A percentile compares a stretch with the other conserved stretches of the same genome.
Conservation (phyloP, 2,888 invertebrate species). For the Hylaea fasciaria region DNA sequence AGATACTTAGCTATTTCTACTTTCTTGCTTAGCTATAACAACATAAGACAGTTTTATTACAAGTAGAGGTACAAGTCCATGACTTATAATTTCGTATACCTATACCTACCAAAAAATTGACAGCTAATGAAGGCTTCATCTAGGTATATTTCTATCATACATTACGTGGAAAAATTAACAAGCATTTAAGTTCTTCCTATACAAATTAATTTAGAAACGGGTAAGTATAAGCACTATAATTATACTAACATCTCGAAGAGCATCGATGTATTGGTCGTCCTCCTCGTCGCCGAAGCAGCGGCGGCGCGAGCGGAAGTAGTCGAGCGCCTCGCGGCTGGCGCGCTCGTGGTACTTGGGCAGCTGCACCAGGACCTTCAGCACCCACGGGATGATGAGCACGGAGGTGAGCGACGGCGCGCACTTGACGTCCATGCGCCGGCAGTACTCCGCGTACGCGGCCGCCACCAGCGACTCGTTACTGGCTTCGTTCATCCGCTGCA, state of each 20-base stretch:
- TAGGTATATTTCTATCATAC: too few species aligned
- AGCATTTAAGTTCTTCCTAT: too few species aligned
- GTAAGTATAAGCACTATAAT: too few species aligned
- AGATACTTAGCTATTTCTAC: too few species aligned
- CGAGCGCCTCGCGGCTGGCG: conserved; percentile 27
- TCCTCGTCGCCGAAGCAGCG: conserved; percentile 38
- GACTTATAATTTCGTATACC: too few species aligned
- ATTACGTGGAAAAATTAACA: too few species aligned
- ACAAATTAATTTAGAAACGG: too few species aligned
- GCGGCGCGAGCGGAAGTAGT: conserved; percentile 41
- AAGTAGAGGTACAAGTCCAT: too few species aligned
- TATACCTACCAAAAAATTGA: too few species aligned
- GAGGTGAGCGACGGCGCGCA: conserved; percentile 45
- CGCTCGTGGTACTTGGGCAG: conserved; percentile 42
- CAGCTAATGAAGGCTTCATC: too few species aligned
- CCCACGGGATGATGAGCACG: conserved; percentile 43
- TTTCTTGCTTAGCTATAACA: too few species aligned
- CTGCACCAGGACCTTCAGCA: conserved; percentile 39
- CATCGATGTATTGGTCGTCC: conserved; percentile 36
- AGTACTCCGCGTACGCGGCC: conserved; percentile 80
- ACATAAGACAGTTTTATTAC: too few species aligned
- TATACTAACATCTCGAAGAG: conserved; percentile 35
- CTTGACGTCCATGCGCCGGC: conserved; percentile 75
- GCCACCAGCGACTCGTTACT: conserved; percentile 30
- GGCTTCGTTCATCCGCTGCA: conserved; percentile 13